Conservation (phyloP, 2,113 vertebrate genomes). For the Platysternon megacephalum region DNA sequence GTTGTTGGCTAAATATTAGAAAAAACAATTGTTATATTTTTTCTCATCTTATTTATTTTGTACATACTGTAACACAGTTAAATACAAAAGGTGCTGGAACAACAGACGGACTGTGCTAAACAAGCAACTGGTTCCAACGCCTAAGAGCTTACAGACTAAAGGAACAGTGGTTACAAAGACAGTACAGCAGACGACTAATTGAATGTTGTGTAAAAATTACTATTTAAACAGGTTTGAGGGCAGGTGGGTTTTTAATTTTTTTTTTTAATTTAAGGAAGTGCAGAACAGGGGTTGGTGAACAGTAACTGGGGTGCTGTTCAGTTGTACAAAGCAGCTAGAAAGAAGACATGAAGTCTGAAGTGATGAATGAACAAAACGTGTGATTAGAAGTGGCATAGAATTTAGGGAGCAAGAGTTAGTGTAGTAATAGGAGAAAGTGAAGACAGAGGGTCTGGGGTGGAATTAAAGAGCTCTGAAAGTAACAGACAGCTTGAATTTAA, state of each 20-base stretch:
- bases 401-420: not conserved
- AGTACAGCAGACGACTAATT: accelerated
- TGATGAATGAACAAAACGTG: not conserved
- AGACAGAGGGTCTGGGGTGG: not conserved
- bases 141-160: not conserved
- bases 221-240: not conserved
- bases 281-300: not conserved
- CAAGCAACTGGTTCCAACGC: not conserved
- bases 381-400: not conserved
- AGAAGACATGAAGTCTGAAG: not conserved
- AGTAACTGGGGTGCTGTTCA: not conserved
- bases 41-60: not conserved
- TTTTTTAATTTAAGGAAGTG: not conserved
- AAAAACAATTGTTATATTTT: not conserved
- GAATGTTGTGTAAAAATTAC: not conserved
- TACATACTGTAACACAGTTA: not conserved
- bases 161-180: not conserved
- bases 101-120: not conserved
- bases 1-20: constrained; percentile 84
- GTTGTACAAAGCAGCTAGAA: not conserved
- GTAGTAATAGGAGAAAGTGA: not conserved
- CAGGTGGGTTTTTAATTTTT: not conserved
- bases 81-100: not conserved
- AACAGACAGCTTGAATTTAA: not conserved
- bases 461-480: not conserved